Percentiles rank a stretch among this genome's conserved stretches.
Conservation (phyloP, 2,888 invertebrate genomes). For the Chymomyza amoena region DNA sequence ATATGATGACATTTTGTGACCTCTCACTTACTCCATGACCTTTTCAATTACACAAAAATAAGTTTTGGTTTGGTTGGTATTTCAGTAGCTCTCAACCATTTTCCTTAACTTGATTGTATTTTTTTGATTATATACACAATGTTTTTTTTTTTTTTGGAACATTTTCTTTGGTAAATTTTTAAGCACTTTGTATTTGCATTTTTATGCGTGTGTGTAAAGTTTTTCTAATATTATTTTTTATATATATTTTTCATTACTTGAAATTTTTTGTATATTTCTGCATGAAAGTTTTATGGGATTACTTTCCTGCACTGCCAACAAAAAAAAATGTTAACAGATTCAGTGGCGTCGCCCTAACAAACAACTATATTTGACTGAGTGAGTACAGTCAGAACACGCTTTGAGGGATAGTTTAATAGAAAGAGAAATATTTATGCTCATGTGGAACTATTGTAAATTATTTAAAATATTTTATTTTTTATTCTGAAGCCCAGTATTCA, state of each 20-base stretch:
- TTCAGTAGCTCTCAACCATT: not conserved
- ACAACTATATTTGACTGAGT: not conserved
- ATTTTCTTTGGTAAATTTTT: constrained; percentile 13
- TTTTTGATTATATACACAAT: not conserved
- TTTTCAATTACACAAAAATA: constrained; percentile 45
- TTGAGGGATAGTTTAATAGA: too few relatives aligned
- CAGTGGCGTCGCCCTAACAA: not conserved
- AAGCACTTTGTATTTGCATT: constrained; percentile 19
- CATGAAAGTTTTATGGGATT: not conserved
- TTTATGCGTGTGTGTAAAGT: constrained; percentile 8
- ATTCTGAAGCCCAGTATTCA: too few relatives aligned
- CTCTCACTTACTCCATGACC: constrained; percentile 27
- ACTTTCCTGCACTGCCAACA: not conserved
- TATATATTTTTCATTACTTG: not conserved
- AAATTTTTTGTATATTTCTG: not conserved
- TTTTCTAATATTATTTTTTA: not conserved
- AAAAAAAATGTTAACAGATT: not conserved
- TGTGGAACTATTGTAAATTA: too few relatives aligned
- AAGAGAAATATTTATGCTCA: too few relatives aligned
- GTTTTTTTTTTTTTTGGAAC: constrained; percentile 1
- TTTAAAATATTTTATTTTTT: too few relatives aligned
- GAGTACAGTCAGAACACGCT: too few relatives aligned
- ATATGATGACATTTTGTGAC: too few relatives aligned
- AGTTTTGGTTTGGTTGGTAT: constrained; percentile 11
- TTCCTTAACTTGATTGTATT: not conserved